phyloP scores from a whole-genome alignment of 2,113 vertebrate species.

The Cyanistes caeruleus region DNA sequence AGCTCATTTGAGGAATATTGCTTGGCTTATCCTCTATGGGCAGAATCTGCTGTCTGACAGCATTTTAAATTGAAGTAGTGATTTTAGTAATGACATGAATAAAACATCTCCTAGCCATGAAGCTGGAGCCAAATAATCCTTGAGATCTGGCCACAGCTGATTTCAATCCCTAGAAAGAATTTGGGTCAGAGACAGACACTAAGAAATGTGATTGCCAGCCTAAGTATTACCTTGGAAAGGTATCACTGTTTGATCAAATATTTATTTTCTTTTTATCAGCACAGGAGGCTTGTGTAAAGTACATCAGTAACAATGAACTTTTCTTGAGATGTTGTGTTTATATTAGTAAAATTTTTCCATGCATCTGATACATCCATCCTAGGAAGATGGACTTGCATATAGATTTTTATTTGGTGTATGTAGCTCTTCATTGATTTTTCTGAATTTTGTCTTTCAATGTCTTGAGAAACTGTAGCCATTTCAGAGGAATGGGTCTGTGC shows the following conservation, averaged over 20 bases:
- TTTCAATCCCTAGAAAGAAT: conserved; percentile 41
- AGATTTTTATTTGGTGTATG: not conserved
- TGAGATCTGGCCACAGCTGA: not conserved
- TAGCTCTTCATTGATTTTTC: not conserved
- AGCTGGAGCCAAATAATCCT: conserved; percentile 24
- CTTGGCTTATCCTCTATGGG: not conserved
- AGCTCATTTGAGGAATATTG: not conserved
- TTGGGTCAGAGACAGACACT: not conserved
- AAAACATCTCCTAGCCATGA: not conserved
- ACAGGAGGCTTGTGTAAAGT: not conserved
- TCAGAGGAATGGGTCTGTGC: not conserved
- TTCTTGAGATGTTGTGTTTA: not conserved
- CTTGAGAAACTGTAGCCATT: not conserved
- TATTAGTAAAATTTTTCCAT: not conserved
- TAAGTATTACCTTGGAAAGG: not conserved
- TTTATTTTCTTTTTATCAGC: not conserved
- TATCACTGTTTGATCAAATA: not conserved
- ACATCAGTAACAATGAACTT: not conserved
- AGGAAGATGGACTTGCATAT: not conserved
- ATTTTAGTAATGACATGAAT: conserved; percentile 36
- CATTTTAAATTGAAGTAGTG: not conserved
- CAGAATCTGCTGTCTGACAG: conserved; percentile 10
- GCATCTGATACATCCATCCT: not conserved
- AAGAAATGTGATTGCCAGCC: not conserved
- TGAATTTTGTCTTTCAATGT: not conserved